These are phyloP conservation scores for Dreissena rostriformis DNA, from an alignment of 1,140 invertebrate species.

Conservation along the genomic window DNA sequence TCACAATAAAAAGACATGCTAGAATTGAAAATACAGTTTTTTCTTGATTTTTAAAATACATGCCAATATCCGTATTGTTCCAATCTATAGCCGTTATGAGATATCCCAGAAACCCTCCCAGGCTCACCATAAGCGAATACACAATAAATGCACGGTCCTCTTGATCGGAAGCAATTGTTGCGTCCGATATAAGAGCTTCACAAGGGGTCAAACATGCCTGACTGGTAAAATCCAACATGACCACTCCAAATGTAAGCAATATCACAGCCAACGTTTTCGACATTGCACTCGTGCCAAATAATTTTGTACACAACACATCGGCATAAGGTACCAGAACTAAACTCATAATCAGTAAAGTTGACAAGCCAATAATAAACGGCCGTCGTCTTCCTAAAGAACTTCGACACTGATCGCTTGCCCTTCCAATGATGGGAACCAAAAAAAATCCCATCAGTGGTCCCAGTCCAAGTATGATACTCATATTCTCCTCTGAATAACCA, in stretches of 20 bases:
- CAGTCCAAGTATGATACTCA: slow-evolving; percentile 81
- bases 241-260: slow-evolving; percentile 79
- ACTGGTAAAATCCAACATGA: slow-evolving; percentile 82
- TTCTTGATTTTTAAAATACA: slow-evolving; percentile 78
- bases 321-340: slow-evolving; percentile 79
- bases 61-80: slow-evolving; percentile 75
- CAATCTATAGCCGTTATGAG: slow-evolving; percentile 83
- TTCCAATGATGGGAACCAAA: slow-evolving; percentile 81
- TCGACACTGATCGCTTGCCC: slow-evolving; percentile 80
- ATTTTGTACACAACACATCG: slow-evolving; percentile 65
- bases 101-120: slow-evolving; percentile 83
- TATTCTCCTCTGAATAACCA: slow-evolving; percentile 81
- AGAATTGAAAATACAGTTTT: slow-evolving; percentile 77
- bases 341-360: slow-evolving; percentile 78
- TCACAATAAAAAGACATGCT: slow-evolving; percentile 74
- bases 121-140: slow-evolving; percentile 82
- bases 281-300: slow-evolving; percentile 63
- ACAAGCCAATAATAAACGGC: slow-evolving; percentile 82
- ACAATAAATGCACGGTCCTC: slow-evolving; percentile 81
- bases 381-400: slow-evolving; percentile 81
- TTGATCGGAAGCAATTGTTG: slow-evolving; percentile 75
- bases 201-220: slow-evolving; percentile 83
- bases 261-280: slow-evolving; percentile 67
- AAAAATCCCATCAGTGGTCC: slow-evolving; percentile 82
- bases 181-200: slow-evolving; percentile 82